phyloP scores from a whole-genome alignment of 2,888 invertebrate species.

The Drosophila cognata region DNA sequence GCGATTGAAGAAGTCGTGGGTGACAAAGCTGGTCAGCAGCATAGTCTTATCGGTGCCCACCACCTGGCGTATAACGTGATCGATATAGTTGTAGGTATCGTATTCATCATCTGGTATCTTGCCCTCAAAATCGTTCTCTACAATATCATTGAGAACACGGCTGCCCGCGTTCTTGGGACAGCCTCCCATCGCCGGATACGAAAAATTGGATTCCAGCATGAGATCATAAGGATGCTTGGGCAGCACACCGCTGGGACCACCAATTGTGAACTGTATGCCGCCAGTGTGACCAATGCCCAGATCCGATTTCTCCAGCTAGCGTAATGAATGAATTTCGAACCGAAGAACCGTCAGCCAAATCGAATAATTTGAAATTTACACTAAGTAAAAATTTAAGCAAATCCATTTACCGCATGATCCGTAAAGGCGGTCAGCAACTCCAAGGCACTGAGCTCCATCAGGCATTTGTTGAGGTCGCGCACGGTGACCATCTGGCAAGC shows the following conservation, averaged over 20 bases:
- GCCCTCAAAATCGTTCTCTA: slow-evolving; percentile 81
- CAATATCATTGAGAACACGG: slow-evolving; percentile 80
- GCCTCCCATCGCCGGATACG: slow-evolving; percentile 83
- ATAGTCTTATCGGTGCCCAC: slow-evolving; percentile 85
- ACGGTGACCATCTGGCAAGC: slow-evolving; percentile 80
- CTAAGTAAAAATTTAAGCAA: background rate
- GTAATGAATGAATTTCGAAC: background rate
- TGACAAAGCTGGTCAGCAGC: slow-evolving; percentile 84
- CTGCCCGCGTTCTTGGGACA: slow-evolving; percentile 82
- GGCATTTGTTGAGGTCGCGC: slow-evolving; percentile 78
- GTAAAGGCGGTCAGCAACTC: slow-evolving; percentile 79
- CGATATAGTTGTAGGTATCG: slow-evolving; percentile 79
- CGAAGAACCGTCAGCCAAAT: background rate
- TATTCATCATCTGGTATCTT: slow-evolving; percentile 82
- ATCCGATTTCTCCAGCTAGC: slow-evolving; percentile 76
- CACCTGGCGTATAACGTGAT: slow-evolving; percentile 80
- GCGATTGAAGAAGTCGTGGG: slow-evolving; percentile 85
- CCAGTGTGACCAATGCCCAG: slow-evolving; percentile 82
- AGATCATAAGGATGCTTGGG: slow-evolving; percentile 83
- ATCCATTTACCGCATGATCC: slow-evolving; percentile 76
- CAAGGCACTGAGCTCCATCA: slow-evolving; percentile 76
- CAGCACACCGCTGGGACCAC: slow-evolving; percentile 82
- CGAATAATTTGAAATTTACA: background rate
- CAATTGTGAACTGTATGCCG: slow-evolving; percentile 83
- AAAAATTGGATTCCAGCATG: slow-evolving; percentile 75